A percentile compares a stretch with the other conserved stretches of the same genome.
Conservation (phyloP, 2,113 vertebrate species). For the western clawed frog (Xenopus tropicalis) region UCB_Xtro_10.0 CM004448.2:14062501-14063000, state of each 20-base stretch:
- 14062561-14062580: too few species aligned
- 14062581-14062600: too few species aligned
- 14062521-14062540: too few species aligned
- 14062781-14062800: background rate
- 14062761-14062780: background rate
- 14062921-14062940: too few species aligned
- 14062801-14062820: background rate
- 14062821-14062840: background rate
- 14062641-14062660: slow-evolving; percentile 6
- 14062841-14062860: background rate
- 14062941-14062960: too few species aligned
- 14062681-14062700: background rate
- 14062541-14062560: too few species aligned
- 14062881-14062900: too few species aligned
- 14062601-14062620: background rate
- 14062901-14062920: too few species aligned
- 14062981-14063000: too few species aligned
- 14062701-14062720: background rate
- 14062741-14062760: slow-evolving; percentile 4
- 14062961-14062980: too few species aligned
- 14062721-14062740: background rate
- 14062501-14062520: too few species aligned
- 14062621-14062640: background rate
- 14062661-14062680: background rate
- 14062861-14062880: background rate